phyloP scores from a whole-genome alignment of 2,797 vertebrate genomes.

The Sebastes taczanowskii region DNA sequence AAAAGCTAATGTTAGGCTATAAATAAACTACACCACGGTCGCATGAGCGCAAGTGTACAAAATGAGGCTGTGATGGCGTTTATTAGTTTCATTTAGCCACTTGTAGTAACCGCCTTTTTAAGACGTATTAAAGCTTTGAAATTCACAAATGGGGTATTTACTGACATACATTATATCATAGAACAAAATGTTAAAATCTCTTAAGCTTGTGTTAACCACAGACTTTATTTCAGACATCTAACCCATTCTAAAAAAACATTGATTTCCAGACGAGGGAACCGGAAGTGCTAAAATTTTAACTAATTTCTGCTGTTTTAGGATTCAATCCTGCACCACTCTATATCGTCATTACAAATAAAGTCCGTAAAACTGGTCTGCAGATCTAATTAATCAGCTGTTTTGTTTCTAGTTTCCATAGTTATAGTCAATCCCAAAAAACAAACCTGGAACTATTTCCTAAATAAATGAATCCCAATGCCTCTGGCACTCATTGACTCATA shows the following conservation, averaged over 20 bases:
- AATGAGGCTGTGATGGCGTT: too few species aligned
- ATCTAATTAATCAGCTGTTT: constrained; percentile 7
- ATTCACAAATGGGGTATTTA: neutral
- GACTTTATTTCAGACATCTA: too few species aligned
- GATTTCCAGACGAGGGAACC: too few species aligned
- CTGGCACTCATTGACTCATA: neutral
- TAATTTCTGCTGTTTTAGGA: too few species aligned
- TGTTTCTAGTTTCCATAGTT: neutral
- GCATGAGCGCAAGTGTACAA: too few species aligned
- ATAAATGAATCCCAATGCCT: constrained; percentile 8
- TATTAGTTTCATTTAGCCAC: too few species aligned
- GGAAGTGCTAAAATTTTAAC: too few species aligned
- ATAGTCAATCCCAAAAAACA: neutral
- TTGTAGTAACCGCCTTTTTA: neutral
- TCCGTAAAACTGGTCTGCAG: neutral
- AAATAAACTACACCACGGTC: too few species aligned
- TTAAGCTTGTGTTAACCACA: neutral
- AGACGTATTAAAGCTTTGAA: accelerated
- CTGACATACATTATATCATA: neutral
- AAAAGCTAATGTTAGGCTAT: too few species aligned
- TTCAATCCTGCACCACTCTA: too few species aligned
- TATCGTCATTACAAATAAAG: neutral
- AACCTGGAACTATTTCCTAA: constrained; percentile 1
- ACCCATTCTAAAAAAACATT: too few species aligned
- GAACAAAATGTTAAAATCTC: neutral